These are phyloP conservation scores for Pogonocherus hispidulus DNA, from an alignment of 2,888 invertebrate genomes.

Conservation along the genomic window DNA sequence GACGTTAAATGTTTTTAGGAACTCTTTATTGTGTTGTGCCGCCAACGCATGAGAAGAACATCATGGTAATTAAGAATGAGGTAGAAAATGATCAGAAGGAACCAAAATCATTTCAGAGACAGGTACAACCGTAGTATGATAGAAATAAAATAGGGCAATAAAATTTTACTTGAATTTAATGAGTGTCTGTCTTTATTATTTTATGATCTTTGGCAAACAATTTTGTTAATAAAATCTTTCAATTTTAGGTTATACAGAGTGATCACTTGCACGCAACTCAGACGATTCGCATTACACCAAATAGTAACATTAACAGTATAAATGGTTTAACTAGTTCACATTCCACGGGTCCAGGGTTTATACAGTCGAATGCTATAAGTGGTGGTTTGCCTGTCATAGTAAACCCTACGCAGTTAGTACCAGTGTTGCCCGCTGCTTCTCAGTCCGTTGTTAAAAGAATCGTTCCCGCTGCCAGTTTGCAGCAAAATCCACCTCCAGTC, in stretches of 20 bases:
- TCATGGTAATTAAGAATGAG: conserved; percentile 77
- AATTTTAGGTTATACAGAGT: conserved; percentile 61
- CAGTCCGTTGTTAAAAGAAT: conserved; percentile 65
- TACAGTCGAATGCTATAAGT: conserved; percentile 67
- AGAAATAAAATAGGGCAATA: no score
- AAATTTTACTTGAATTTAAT: no score
- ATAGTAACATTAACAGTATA: conserved; percentile 50
- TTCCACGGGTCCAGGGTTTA: conserved; percentile 57
- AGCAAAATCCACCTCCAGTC: conserved; percentile 60
- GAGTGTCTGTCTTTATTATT: no score
- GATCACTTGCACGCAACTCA: conserved; percentile 61
- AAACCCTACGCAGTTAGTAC: conserved; percentile 84
- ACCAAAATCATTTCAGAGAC: conserved; percentile 61
- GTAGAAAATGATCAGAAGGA: conserved; percentile 66
- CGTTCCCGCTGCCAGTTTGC: conserved; percentile 56
- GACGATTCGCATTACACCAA: conserved; percentile 58
- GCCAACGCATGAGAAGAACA: conserved; percentile 73
- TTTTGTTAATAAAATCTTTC: no score
- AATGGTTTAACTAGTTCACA: conserved; percentile 58
- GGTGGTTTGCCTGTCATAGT: conserved; percentile 79
- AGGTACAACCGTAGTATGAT: conserved; percentile 48
- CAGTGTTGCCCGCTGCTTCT: conserved; percentile 75
- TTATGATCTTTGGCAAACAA: no score
- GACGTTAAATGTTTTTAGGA: conserved; percentile 55
- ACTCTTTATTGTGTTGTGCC: conserved; percentile 66